Base-by-base conservation (phyloP, 92 coral and sea anemone species). In the Virgularia gustaviana region DNA sequence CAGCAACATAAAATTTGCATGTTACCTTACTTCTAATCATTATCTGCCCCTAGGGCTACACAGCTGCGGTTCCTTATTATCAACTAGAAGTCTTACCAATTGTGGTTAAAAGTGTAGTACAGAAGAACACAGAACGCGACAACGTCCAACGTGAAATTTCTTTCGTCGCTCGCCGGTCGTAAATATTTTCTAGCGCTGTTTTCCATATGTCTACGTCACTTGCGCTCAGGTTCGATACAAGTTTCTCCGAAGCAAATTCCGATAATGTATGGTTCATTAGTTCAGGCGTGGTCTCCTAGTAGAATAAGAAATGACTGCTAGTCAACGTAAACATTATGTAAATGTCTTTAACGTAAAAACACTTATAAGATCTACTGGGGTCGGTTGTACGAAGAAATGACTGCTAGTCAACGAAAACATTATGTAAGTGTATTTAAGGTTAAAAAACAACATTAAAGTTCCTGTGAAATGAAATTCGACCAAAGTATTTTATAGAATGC, bases 21-120 rank as follows among this genome's bases (percentile, higher is more conserved):
- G n/a, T n/a, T n/a, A n/a, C n/a, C n/a, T n/a, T n/a, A n/a, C n/a
- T n/a, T n/a, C n/a, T n/a, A n/a, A n/a, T n/a, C n/a, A n/a, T n/a
- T n/a, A 39, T 39, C 15, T 39, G 45, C 8, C 45, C 45, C 45
- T 39, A 8, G 45, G 45, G 45, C 9, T 39, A 39, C 45, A 15
- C 9, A 15, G 45, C 15, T 39, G 45, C 45, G 9, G 45, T 8
- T 8, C 8, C 45, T 15, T n/a, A n/a, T n/a, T n/a, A n/a, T n/a
- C n/a, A n/a, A n/a, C n/a, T n/a, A n/a, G n/a, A n/a, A n/a, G 15
- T 39, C 45, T 52, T 22, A 52, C 58, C 58, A 22, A 52, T 52
- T 28, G 58, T 52, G 31, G 58, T 52, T 33, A 52, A 22, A 7
- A 52, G 28, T 33, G 58, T 52, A 3, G 58, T 52, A 22, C 58